These are phyloP conservation scores for Lucifuga dentata DNA, from an alignment of 2,113 vertebrate genomes.

Conservation along the genomic window DNA sequence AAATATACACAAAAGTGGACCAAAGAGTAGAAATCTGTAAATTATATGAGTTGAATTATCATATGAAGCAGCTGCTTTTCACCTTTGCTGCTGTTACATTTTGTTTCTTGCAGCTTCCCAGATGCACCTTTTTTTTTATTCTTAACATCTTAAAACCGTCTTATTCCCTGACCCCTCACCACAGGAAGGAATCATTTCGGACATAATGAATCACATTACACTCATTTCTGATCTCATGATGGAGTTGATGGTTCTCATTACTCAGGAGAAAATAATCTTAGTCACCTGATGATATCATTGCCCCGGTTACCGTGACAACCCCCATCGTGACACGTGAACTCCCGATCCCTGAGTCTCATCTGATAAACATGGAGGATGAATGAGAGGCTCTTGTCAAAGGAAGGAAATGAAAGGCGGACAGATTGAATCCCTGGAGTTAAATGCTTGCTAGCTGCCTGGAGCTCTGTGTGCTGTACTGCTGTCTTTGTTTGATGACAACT, in stretches of 20 bases:
- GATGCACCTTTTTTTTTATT: too few species aligned
- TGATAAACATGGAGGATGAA: slow-evolving; percentile 38
- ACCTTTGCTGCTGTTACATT: not conserved
- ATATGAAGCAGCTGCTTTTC: too few species aligned
- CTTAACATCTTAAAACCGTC: slow-evolving; percentile 24
- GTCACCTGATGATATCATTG: slow-evolving; percentile 44
- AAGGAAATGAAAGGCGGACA: slow-evolving; percentile 45
- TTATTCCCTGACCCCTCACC: not conserved
- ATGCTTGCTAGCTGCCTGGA: slow-evolving; percentile 11
- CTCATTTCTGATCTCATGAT: not conserved
- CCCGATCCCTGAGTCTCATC: slow-evolving; percentile 39
- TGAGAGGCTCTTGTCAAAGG: slow-evolving; percentile 45
- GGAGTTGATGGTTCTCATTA: slow-evolving; percentile 4
- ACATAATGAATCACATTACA: slow-evolving; percentile 17
- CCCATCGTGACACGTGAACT: slow-evolving; percentile 24
- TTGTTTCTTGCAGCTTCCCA: too few species aligned
- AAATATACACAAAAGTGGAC: too few species aligned
- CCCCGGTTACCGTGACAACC: slow-evolving; percentile 43
- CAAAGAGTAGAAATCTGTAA: too few species aligned
- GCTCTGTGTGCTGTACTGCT: not conserved
- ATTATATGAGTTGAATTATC: too few species aligned
- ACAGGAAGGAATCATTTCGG: not conserved
- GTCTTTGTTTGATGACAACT: slow-evolving; percentile 17
- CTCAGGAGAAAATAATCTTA: slow-evolving; percentile 26
- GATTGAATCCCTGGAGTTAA: slow-evolving; percentile 3